Percentiles rank a stretch among this genome's conserved stretches.
Evolutionary conservation across 1,140 invertebrate species (phyloP).

Genomic region (Neotoxoptera formosana): DNA sequence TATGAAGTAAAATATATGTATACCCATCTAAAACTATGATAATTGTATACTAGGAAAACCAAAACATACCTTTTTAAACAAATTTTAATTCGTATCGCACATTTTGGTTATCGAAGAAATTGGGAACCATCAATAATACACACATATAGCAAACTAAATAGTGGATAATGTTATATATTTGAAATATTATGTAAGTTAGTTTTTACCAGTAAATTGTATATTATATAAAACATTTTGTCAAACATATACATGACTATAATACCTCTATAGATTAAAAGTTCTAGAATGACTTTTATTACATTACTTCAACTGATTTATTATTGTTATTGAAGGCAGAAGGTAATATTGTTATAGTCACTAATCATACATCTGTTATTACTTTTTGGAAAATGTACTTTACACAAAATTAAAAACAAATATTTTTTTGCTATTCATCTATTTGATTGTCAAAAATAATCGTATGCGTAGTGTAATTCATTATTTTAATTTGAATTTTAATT

Average conservation of each 20-base stretch:
- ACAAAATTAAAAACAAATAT: neutral
- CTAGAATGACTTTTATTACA: neutral
- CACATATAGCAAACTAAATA: neutral
- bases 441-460: neutral
- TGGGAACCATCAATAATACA: neutral
- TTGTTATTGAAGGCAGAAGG: neutral
- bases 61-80: neutral
- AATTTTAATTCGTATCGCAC: neutral
- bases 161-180: neutral
- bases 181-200: neutral
- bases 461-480: neutral
- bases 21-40: neutral
- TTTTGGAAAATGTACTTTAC: neutral
- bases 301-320: neutral
- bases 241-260: neutral
- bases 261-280: neutral
- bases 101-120: neutral
- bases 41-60: neutral
- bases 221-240: neutral
- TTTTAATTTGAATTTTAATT: neutral
- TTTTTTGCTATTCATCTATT: neutral
- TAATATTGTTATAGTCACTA: neutral
- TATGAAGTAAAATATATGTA: slow-evolving; percentile 21
- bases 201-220: neutral
- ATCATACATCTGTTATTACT: neutral